These are phyloP conservation scores for Eupsilia transversa DNA, from an alignment of 2,888 invertebrate species.

Conservation along the genomic window DNA sequence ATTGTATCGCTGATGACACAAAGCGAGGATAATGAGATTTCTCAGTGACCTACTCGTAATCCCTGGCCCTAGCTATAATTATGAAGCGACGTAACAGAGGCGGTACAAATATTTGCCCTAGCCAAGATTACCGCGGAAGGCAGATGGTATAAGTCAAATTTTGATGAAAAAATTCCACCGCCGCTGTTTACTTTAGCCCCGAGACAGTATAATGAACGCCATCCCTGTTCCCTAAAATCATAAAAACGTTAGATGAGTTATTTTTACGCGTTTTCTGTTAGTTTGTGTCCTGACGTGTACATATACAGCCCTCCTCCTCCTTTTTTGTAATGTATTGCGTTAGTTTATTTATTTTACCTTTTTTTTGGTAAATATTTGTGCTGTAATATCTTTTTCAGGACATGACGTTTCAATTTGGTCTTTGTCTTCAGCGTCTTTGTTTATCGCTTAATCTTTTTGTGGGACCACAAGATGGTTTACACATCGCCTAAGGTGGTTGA, in stretches of 20 bases:
- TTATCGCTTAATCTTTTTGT: constrained; percentile 21
- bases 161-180: constrained; percentile 84
- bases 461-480: constrained; percentile 1
- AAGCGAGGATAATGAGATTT: constrained; percentile 67
- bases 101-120: constrained; percentile 82
- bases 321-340: constrained; percentile 40
- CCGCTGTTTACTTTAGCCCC: constrained; percentile 78
- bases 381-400: constrained; percentile 14
- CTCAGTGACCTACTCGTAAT: constrained; percentile 59
- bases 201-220: constrained; percentile 76
- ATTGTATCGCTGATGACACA: constrained; percentile 59
- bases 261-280: constrained; percentile 71
- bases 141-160: constrained; percentile 86
- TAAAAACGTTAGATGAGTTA: constrained; percentile 72
- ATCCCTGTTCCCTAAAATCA: constrained; percentile 72
- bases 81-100: constrained; percentile 70
- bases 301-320: constrained; percentile 28
- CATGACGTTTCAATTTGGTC: constrained; percentile 29
- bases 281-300: constrained; percentile 53
- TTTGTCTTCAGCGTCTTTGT: constrained; percentile 14
- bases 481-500: constrained; percentile 18
- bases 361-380: constrained; percentile 43
- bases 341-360: constrained; percentile 42
- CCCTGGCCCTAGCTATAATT: constrained; percentile 66
- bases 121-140: constrained; percentile 79